Evolutionary conservation across 2,797 vertebrate species (phyloP).

Genomic region (Enteromius trimaculatus): DNA sequence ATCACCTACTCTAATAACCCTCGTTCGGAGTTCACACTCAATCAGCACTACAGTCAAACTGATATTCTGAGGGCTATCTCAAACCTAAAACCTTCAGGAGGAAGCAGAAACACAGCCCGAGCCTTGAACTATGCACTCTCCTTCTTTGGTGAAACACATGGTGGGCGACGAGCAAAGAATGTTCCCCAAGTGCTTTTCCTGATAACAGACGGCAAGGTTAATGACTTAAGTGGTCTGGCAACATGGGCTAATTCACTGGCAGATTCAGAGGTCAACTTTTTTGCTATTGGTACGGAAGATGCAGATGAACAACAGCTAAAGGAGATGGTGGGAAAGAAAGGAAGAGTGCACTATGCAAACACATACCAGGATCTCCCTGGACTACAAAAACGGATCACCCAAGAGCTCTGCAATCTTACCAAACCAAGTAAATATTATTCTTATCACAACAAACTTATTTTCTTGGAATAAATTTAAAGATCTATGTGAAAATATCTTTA

Average conservation of each 20-base stretch:
- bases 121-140: conserved; percentile 72
- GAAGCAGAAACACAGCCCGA: conserved; percentile 74
- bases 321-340: conserved; percentile 65
- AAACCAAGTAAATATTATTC: conserved; percentile 75
- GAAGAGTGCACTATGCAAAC: conserved; percentile 74
- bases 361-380: conserved; percentile 70
- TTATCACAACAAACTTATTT: neutral
- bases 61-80: conserved; percentile 71
- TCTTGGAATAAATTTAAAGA: neutral
- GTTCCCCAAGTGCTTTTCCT: conserved; percentile 79
- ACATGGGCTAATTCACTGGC: conserved; percentile 61
- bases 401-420: conserved; percentile 74
- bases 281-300: conserved; percentile 76
- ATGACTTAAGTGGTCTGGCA: conserved; percentile 62
- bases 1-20: conserved; percentile 69
- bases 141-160: conserved; percentile 69
- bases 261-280: conserved; percentile 67
- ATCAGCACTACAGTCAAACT: conserved; percentile 61
- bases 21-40: conserved; percentile 69
- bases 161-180: conserved; percentile 66
- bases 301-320: conserved; percentile 71
- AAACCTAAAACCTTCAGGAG: conserved; percentile 50
- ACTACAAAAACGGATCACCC: conserved; percentile 74
- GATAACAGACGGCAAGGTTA: conserved; percentile 80
- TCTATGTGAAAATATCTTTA: neutral